Evolutionary conservation across 2,797 vertebrate species (phyloP).

Genomic region (Tiaroga cobitis): DNA sequence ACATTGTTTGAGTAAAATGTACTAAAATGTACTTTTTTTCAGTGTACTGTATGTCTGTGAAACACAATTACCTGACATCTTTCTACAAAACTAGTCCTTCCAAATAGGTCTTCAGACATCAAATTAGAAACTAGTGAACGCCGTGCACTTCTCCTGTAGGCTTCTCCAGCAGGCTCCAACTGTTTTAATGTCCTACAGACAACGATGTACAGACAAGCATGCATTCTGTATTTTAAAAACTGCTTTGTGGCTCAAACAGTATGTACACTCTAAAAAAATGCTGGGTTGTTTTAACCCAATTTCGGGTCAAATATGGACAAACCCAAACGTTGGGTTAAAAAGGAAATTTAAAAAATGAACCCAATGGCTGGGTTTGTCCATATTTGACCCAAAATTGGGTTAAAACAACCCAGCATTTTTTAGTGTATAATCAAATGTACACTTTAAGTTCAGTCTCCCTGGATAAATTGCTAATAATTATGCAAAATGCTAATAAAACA

Average conservation of each 20-base stretch:
- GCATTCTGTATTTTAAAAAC: background rate
- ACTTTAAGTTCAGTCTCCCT: background rate
- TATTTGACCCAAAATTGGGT: no score
- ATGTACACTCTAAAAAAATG: no score
- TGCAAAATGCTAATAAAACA: conserved; percentile 1
- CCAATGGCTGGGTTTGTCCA: no score
- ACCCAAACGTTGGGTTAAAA: no score
- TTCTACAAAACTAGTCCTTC: background rate
- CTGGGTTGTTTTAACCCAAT: no score
- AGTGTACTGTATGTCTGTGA: background rate
- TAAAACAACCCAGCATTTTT: no score
- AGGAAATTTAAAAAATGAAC: no score
- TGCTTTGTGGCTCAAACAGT: background rate
- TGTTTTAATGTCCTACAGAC: background rate
- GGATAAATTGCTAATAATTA: background rate
- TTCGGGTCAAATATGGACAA: no score
- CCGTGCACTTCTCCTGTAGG: background rate
- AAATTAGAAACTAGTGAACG: background rate
- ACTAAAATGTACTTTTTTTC: no score
- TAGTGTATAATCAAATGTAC: background rate
- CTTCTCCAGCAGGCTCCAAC: background rate
- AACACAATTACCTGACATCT: background rate
- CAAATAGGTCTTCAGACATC: background rate
- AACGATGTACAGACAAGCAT: background rate
- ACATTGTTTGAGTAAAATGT: no score